Percentiles rank a stretch among this genome's conserved stretches.
These are phyloP conservation scores for Sebastes minor DNA, from an alignment of 2,797 vertebrate species.

Conservation along the genomic window DNA sequence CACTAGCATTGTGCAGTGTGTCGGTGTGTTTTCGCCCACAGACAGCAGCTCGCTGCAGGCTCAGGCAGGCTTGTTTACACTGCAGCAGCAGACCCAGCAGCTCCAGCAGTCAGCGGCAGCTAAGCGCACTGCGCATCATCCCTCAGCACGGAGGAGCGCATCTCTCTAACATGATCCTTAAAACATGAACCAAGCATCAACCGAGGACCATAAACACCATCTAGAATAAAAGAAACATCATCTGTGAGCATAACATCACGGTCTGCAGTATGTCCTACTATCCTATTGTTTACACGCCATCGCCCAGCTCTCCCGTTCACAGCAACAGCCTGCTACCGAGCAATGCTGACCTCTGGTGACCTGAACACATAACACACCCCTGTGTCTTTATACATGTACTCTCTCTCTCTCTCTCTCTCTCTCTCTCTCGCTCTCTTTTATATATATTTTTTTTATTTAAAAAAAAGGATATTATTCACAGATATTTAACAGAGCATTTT, in stretches of 20 bases:
- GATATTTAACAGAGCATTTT: too few relatives aligned
- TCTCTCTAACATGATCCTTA: background rate
- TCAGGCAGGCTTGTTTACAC: conserved; percentile 61
- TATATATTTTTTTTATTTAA: too few relatives aligned
- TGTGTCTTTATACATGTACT: too few relatives aligned
- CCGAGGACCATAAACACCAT: background rate
- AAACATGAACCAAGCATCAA: background rate
- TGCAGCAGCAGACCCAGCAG: conserved; percentile 57
- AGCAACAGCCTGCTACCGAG: background rate
- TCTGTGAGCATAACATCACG: background rate
- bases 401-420: background rate
- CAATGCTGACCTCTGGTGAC: conserved; percentile 74
- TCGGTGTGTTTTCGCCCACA: background rate
- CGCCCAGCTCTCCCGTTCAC: background rate
- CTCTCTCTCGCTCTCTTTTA: too few relatives aligned
- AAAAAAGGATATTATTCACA: too few relatives aligned
- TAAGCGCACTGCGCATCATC: conserved; percentile 68
- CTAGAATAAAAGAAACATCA: background rate
- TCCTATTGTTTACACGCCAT: background rate
- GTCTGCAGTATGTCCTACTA: background rate
- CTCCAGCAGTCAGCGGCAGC: background rate
- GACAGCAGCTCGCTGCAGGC: conserved; percentile 30
- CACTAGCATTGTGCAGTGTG: background rate
- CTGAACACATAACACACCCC: conserved; percentile 8
- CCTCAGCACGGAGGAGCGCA: background rate